Evolutionary conservation across 2,113 vertebrate genomes (phyloP).

Genomic region (Microcebus griseorufus): DNA sequence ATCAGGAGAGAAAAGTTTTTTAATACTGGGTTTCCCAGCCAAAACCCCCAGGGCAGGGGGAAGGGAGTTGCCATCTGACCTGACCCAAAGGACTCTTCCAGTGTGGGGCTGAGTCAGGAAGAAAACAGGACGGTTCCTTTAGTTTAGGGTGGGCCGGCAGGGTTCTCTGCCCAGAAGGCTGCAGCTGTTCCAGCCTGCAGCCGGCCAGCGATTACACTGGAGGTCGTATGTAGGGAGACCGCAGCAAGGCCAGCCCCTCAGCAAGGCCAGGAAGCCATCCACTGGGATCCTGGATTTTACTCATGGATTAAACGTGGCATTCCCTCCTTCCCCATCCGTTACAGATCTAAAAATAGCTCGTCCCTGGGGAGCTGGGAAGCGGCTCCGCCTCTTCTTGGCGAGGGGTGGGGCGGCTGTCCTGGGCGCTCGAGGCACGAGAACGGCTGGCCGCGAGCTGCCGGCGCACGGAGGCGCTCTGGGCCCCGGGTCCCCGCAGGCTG

Average conservation of each 20-base stretch:
- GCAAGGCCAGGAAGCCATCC: not conserved
- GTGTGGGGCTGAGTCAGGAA: not conserved
- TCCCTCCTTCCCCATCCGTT: not conserved
- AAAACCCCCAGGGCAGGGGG: not conserved
- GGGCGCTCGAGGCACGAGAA: fast-evolving
- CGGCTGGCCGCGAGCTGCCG: not conserved
- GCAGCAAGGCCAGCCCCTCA: not conserved
- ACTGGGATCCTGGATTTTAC: not conserved
- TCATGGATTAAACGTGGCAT: not conserved
- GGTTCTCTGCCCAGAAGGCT: fast-evolving
- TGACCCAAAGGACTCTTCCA: not conserved
- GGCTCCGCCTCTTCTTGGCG: not conserved
- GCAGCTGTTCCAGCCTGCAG: not conserved
- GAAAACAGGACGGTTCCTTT: not conserved
- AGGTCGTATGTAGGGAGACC: not conserved
- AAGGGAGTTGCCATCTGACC: not conserved
- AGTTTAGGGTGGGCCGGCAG: not conserved
- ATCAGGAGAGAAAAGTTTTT: not conserved
- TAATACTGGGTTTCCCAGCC: not conserved
- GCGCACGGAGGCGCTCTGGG: not conserved
- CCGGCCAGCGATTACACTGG: not conserved
- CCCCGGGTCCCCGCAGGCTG: fast-evolving
- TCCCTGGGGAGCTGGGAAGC: not conserved
- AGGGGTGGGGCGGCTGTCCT: not conserved
- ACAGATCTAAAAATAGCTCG: conserved; percentile 5